phyloP scores from a whole-genome alignment of 1,140 invertebrate species.

The Halotydeus destructor region DNA sequence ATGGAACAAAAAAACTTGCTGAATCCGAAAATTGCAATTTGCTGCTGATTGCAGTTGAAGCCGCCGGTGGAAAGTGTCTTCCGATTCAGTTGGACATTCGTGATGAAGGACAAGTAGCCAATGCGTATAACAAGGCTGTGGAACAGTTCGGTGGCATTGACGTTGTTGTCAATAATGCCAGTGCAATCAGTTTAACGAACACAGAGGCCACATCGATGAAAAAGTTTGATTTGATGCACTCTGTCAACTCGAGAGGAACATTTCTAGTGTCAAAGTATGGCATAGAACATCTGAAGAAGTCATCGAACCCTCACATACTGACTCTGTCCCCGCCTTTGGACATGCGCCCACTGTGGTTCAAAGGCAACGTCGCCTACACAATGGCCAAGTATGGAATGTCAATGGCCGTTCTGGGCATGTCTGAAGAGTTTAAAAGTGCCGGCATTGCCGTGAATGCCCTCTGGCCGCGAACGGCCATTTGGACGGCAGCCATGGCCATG shows the following conservation, averaged over 20 bases:
- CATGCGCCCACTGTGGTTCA: slow-evolving; percentile 76
- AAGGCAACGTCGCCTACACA: slow-evolving; percentile 80
- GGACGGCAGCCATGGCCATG: slow-evolving; percentile 93
- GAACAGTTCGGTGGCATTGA: slow-evolving; percentile 90
- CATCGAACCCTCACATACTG: slow-evolving; percentile 79
- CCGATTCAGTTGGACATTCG: slow-evolving; percentile 86
- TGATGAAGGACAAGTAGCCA: slow-evolving; percentile 54
- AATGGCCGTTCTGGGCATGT: slow-evolving; percentile 91
- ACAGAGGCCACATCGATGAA: slow-evolving; percentile 84
- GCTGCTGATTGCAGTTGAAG: slow-evolving; percentile 54
- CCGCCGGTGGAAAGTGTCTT: slow-evolving; percentile 64
- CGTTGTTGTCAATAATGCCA: slow-evolving; percentile 86
- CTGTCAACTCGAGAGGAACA: slow-evolving; percentile 72
- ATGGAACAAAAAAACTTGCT: not conserved
- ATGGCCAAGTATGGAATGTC: slow-evolving; percentile 99
- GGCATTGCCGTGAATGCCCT: slow-evolving; percentile 87
- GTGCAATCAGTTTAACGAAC: slow-evolving; percentile 61
- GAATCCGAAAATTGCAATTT: not conserved
- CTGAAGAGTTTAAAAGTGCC: slow-evolving; percentile 60
- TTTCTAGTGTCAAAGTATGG: slow-evolving; percentile 82
- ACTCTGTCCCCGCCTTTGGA: slow-evolving; percentile 87
- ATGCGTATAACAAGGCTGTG: slow-evolving; percentile 66
- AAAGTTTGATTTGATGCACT: slow-evolving; percentile 78
- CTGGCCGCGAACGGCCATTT: slow-evolving; percentile 86
- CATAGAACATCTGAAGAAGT: slow-evolving; percentile 67